These are phyloP conservation scores for Caenorhabditis latens DNA, from an alignment of 1,140 invertebrate species.

Conservation along the genomic window DNA sequence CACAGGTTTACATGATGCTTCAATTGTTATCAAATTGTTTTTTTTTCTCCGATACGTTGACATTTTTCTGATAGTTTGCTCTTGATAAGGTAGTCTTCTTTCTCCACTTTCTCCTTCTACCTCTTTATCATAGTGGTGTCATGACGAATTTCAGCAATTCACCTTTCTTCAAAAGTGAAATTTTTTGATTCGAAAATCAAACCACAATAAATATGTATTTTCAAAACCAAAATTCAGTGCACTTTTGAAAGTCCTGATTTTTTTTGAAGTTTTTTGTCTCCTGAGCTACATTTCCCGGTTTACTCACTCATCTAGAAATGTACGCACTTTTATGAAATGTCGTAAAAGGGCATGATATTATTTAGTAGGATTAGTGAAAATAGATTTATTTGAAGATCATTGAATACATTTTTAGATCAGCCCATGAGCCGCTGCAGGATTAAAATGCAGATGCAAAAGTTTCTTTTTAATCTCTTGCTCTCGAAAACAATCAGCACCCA, in stretches of 20 bases:
- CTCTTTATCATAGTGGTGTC: background rate
- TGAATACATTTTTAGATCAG: background rate
- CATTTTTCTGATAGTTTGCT: constrained; percentile 20
- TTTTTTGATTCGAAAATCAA: too few species aligned
- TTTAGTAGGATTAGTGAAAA: background rate
- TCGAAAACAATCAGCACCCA: too few species aligned
- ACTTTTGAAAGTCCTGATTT: too few species aligned
- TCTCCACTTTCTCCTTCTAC: background rate
- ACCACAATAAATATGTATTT: too few species aligned
- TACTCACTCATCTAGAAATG: too few species aligned
- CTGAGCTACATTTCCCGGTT: too few species aligned
- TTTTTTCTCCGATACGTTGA: constrained; percentile 1
- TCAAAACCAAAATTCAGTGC: too few species aligned
- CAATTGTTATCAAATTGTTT: constrained; percentile 10
- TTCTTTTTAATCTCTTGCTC: background rate
- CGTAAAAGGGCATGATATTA: too few species aligned
- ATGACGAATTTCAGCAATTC: background rate
- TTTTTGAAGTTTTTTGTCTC: too few species aligned
- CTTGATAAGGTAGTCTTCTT: background rate
- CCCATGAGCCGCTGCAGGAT: background rate
- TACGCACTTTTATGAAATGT: too few species aligned
- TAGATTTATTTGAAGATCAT: background rate
- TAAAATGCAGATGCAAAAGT: background rate
- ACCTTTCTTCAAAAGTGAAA: too few species aligned
- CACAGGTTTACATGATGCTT: background rate